A percentile compares a stretch with the other conserved stretches of the same genome.
Evolutionary conservation across 2,797 vertebrate genomes (phyloP).

Genomic region (Psittacula derbiana): DNA sequence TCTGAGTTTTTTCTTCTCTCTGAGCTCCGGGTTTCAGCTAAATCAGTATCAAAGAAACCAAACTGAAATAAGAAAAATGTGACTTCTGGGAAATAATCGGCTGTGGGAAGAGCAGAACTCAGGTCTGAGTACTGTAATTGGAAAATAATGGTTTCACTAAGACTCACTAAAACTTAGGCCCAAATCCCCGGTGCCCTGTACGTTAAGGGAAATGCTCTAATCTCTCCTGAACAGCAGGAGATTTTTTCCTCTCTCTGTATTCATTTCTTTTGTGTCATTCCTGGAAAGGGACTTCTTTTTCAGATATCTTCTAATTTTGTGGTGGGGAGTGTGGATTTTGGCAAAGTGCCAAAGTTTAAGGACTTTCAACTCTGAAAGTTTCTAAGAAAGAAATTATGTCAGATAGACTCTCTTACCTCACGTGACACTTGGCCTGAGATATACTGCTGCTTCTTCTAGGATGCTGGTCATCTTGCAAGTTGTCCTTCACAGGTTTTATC

Average conservation of each 20-base stretch:
- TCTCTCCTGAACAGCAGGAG: neutral
- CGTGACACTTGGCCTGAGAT: constrained; percentile 14
- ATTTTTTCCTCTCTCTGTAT: constrained; percentile 3
- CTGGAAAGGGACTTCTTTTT: constrained; percentile 51
- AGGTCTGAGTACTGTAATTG: neutral
- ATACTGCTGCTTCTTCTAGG: neutral
- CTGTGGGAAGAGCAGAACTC: constrained; percentile 16
- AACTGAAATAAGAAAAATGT: constrained; percentile 13
- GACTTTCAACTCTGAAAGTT: constrained; percentile 22
- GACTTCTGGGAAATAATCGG: constrained; percentile 23
- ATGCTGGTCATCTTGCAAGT: neutral
- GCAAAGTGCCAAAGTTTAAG: neutral
- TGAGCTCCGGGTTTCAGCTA: neutral
- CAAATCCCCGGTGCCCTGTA: neutral
- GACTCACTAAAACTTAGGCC: neutral
- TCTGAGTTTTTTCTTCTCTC: neutral
- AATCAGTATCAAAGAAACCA: neutral
- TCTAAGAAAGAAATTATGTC: constrained; percentile 54
- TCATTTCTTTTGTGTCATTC: constrained; percentile 46
- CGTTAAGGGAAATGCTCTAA: constrained; percentile 19
- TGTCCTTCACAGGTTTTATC: neutral
- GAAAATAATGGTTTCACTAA: constrained; percentile 16
- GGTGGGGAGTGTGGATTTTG: constrained; percentile 39
- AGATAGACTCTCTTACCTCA: constrained; percentile 35
- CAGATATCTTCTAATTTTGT: constrained; percentile 36